Evolutionary conservation across 2,797 vertebrate species (phyloP), one percentile per base, ranked within the genome.

Genomic region (Hippopotamyrus pictus): DNA sequence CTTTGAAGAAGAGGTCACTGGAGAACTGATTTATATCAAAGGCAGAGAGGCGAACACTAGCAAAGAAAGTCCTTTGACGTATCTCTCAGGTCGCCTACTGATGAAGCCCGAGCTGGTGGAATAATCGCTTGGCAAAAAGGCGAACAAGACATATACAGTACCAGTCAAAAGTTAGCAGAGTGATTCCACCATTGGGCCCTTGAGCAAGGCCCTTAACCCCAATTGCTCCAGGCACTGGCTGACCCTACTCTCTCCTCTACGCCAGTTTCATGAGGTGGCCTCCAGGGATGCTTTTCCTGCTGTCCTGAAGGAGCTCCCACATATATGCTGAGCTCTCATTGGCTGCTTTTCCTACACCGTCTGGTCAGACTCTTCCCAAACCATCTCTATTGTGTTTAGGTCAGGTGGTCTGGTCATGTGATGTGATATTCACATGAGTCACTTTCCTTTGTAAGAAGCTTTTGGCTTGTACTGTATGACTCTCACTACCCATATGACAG

Each of bases 1-100:
- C 86, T 88, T 88, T 88, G n/a, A 88, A 88, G 86, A 59, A 62
- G 54, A 48, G 57, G 57, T 88, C 41, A 65, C 41, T 46, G 53
- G 86, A 9, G 51, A 76, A 44, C n/a, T 59, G 76, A 22, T 85
- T 86, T 57, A n/a, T 89, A 51, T 22, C 33, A 59, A 88, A 76
- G 33, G 29, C 50, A 69, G 22, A 62, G 37, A 33, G 44, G 79
- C 5, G 11, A 14, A 9, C n/a, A n/a, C 79, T 44, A 89, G 57
- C 3, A 14, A 54, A 85, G 44, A 50, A 65, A 85, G 88, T 17
- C 54, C 44, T 62, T 84, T 85, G 76, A 89, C 50, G 41, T 62
- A 33, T 54, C 88, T 46, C n/a, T 65, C 25, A 19, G 44, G 62
- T 89, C 1, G 1, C 82, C 25, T 65, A 44, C 82, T 33, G 57